Percentiles rank a stretch among this genome's conserved stretches.
Evolutionary conservation across 2,797 vertebrate genomes (phyloP).

Genomic region (Carduelis carduelis): DNA sequence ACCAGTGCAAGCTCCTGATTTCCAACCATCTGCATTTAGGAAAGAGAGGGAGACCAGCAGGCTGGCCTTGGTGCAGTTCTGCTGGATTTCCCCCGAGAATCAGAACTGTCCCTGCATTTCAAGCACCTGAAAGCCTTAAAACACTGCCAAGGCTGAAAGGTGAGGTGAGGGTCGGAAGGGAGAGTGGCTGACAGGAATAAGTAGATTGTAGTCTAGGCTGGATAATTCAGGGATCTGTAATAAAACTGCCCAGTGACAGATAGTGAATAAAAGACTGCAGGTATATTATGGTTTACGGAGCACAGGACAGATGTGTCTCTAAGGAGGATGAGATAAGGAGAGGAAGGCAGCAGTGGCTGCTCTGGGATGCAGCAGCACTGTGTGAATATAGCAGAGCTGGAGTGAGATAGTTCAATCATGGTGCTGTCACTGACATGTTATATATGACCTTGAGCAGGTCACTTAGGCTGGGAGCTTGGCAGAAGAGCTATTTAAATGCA

Average conservation of each 20-base stretch:
- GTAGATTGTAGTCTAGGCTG: slow-evolving; percentile 15
- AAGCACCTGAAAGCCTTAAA: slow-evolving; percentile 1
- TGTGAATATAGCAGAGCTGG: slow-evolving; percentile 8
- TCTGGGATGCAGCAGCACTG: slow-evolving; percentile 13
- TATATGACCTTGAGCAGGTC: slow-evolving; percentile 48
- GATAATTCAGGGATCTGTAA: slow-evolving; percentile 55
- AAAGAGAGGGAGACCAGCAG: neutral
- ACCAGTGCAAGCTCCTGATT: neutral
- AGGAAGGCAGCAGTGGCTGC: neutral
- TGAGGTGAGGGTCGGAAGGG: neutral
- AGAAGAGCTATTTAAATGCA: neutral
- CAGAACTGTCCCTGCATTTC: slow-evolving; percentile 2
- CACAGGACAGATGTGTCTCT: slow-evolving; percentile 55
- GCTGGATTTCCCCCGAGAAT: neutral
- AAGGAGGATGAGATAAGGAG: slow-evolving; percentile 41
- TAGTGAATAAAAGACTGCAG: slow-evolving; percentile 55
- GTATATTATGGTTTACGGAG: slow-evolving; percentile 49
- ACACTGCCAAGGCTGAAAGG: neutral
- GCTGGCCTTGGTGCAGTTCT: neutral
- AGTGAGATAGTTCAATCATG: neutral
- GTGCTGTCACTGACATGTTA: neutral
- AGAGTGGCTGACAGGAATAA: neutral
- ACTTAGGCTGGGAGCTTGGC: neutral
- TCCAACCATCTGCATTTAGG: slow-evolving; percentile 8
- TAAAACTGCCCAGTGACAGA: slow-evolving; percentile 32